A percentile compares a stretch with the other conserved stretches of the same genome.
phyloP scores from a whole-genome alignment of 2,888 invertebrate genomes.

The Trichopoda pennipes region DNA sequence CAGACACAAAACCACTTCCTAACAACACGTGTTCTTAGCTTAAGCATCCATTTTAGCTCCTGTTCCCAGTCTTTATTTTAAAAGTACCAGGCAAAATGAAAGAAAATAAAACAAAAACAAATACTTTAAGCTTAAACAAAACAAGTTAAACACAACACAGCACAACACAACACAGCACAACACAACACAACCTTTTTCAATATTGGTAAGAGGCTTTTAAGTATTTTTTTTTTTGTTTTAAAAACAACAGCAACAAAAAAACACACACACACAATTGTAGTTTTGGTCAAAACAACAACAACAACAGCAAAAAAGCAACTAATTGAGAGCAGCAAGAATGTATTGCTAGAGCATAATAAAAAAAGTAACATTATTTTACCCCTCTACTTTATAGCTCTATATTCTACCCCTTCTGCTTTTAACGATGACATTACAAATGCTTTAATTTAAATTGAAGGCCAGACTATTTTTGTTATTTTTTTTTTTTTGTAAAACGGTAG shows the following conservation, averaged over 20 bases:
- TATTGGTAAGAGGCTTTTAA: conserved; percentile 30
- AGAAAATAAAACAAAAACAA: conserved; percentile 23
- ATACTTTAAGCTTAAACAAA: conserved; percentile 54
- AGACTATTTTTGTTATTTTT: conserved; percentile 10
- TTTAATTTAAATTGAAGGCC: conserved; percentile 64
- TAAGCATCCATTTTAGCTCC: conserved; percentile 7
- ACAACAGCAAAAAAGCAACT: background rate
- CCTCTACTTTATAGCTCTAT: background rate
- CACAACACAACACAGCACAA: too few species aligned
- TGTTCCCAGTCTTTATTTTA: background rate
- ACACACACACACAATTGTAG: background rate
- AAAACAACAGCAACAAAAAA: background rate
- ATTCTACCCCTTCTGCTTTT: conserved; percentile 22
- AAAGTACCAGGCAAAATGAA: conserved; percentile 10
- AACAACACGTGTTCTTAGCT: conserved; percentile 14
- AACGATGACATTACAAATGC: conserved; percentile 64
- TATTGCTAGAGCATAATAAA: background rate
- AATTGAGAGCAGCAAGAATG: background rate
- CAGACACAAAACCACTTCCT: conserved; percentile 17
- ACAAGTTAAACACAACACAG: conserved; percentile 46
- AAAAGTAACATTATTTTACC: background rate
- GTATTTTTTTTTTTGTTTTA: conserved; percentile 3
- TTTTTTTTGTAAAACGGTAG: background rate
- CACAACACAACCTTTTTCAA: conserved; percentile 27
- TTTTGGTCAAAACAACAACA: background rate